Percentiles rank a stretch among this genome's conserved stretches.
Conservation (phyloP, 2,797 vertebrate species). For the Epinephelus awoara region DNA sequence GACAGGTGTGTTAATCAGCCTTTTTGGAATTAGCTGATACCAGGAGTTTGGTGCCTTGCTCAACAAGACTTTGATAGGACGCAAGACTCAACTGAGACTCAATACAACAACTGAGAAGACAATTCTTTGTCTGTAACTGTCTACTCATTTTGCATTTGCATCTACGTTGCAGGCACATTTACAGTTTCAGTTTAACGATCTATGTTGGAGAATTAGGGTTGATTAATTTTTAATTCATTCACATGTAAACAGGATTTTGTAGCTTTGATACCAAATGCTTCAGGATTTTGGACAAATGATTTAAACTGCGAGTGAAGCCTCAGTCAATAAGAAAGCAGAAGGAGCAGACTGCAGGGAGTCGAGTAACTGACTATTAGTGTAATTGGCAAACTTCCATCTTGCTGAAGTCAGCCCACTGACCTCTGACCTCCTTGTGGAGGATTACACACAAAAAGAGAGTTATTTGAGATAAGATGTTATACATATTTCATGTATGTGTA, state of each 20-base stretch:
- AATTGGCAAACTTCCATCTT: constrained; percentile 19
- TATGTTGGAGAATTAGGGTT: not conserved
- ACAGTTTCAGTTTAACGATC: constrained; percentile 3
- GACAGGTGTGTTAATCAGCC: not conserved
- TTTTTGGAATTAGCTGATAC: not conserved
- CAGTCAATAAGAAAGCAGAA: constrained; percentile 5
- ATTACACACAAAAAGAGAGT: not conserved
- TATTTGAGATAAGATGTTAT: not conserved
- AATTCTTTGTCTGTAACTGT: not conserved
- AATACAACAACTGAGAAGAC: not conserved
- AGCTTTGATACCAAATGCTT: constrained; percentile 19
- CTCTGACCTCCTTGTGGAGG: constrained; percentile 24
- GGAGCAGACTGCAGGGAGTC: not conserved
- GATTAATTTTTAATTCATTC: constrained; percentile 15
- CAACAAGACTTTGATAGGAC: not conserved
- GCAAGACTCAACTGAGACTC: not conserved
- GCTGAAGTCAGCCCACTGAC: constrained; percentile 27
- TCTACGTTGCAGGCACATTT: not conserved
- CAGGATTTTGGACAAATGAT: constrained; percentile 9
- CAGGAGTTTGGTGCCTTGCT: not conserved
- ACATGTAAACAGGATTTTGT: constrained; percentile 19
- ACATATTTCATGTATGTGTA: not conserved
- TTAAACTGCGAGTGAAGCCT: constrained; percentile 4
- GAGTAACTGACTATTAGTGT: not conserved
- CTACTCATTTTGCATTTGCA: not conserved